phyloP scores from a whole-genome alignment of 2,113 vertebrate genomes.

The Chionomys nivalis region DNA sequence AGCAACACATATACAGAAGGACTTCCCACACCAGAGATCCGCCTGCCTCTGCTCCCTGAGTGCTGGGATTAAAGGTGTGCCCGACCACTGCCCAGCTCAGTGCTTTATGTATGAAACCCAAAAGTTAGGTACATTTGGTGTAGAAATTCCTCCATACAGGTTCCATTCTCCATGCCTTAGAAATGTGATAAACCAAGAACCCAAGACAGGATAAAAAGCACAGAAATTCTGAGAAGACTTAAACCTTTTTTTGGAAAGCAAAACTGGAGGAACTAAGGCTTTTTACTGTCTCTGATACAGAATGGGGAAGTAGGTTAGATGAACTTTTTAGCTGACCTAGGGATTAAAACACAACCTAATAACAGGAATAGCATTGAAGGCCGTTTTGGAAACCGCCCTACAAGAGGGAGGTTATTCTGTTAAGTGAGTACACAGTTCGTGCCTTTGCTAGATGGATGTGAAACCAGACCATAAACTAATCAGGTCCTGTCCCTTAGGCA shows the following conservation, averaged over 20 bases:
- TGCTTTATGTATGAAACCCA: neutral
- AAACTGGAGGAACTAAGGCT: neutral
- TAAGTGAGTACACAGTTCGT: neutral
- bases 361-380: neutral
- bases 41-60: too few species aligned
- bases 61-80: too few species aligned
- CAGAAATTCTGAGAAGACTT: neutral
- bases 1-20: too few species aligned
- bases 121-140: neutral
- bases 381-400: neutral
- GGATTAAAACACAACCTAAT: slow-evolving; percentile 16
- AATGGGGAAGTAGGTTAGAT: neutral
- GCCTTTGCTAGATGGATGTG: neutral
- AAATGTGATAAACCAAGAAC: neutral
- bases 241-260: neutral
- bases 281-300: neutral
- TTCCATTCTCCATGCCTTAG: neutral
- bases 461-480: neutral
- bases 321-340: neutral
- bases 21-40: too few species aligned
- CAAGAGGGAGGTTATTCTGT: neutral
- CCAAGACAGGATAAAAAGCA: neutral
- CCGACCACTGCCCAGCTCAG: neutral
- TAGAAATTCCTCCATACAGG: neutral
- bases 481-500: neutral